A percentile compares a stretch with the other conserved stretches of the same genome.
Evolutionary conservation across 2,113 vertebrate species (phyloP).

Genomic region (Sylvietta virens): DNA sequence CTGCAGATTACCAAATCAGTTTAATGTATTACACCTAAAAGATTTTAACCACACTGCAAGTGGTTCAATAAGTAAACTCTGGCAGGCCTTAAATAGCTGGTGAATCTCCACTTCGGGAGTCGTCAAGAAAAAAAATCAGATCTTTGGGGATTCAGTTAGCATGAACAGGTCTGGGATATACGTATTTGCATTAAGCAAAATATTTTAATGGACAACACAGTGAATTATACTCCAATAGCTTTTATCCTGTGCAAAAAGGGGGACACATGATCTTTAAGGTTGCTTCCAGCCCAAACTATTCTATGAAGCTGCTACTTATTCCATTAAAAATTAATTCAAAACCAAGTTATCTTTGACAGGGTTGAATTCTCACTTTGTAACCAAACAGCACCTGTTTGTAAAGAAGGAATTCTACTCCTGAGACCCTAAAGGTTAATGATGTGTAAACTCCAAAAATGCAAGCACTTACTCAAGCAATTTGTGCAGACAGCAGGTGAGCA

Average conservation of each 20-base stretch:
- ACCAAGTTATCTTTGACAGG: neutral
- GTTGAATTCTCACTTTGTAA: neutral
- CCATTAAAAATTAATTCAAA: neutral
- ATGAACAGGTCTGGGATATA: neutral
- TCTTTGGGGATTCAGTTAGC: neutral
- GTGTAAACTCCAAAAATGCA: neutral
- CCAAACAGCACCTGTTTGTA: neutral
- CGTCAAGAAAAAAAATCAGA: neutral
- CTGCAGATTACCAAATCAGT: neutral
- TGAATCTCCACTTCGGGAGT: neutral
- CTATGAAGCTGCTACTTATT: neutral
- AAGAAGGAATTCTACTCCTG: neutral
- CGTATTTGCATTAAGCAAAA: neutral
- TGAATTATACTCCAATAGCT: neutral
- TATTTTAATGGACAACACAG: neutral
- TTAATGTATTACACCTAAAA: neutral
- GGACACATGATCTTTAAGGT: neutral
- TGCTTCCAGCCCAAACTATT: neutral
- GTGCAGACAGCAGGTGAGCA: neutral
- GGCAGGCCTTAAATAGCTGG: neutral
- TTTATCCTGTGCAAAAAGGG: neutral
- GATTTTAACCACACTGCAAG: neutral
- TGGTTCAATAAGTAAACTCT: neutral
- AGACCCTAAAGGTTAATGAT: neutral
- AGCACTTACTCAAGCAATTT: neutral